Percentiles rank a stretch among this genome's conserved stretches.
These are phyloP conservation scores for Artibeus lituratus DNA, from an alignment of 2,797 vertebrate genomes.

Conservation along the genomic window DNA sequence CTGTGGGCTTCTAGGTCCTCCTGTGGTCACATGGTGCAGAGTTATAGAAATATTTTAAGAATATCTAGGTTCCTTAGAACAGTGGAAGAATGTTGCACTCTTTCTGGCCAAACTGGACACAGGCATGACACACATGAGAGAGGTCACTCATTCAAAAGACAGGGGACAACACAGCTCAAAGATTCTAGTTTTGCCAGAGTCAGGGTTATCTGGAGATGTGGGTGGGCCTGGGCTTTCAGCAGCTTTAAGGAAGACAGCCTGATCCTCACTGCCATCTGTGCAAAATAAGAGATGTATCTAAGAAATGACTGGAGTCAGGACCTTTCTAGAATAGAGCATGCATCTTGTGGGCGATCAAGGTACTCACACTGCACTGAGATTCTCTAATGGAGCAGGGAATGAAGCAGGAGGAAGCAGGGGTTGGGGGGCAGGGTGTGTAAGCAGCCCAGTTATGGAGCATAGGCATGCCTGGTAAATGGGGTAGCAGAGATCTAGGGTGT, in stretches of 20 bases:
- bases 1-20: background rate
- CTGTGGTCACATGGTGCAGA: background rate
- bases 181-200: background rate
- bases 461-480: background rate
- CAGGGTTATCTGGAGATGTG: no score
- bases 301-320: background rate
- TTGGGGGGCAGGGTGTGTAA: accelerated
- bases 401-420: background rate
- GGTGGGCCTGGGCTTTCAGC: accelerated
- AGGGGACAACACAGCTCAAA: background rate
- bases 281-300: background rate
- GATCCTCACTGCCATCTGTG: accelerated
- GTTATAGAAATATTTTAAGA: background rate
- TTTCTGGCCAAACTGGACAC: background rate
- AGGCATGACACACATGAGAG: background rate
- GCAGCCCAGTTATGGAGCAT: background rate
- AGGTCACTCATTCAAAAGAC: background rate
- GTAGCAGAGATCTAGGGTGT: background rate
- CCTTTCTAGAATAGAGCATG: background rate
- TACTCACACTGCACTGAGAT: background rate
- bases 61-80: background rate
- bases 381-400: background rate
- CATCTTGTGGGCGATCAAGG: background rate
- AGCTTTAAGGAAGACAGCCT: background rate
- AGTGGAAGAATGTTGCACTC: no score